Evolutionary conservation across 2,888 invertebrate species (phyloP).

Genomic region (Acrobasis suavella): DNA sequence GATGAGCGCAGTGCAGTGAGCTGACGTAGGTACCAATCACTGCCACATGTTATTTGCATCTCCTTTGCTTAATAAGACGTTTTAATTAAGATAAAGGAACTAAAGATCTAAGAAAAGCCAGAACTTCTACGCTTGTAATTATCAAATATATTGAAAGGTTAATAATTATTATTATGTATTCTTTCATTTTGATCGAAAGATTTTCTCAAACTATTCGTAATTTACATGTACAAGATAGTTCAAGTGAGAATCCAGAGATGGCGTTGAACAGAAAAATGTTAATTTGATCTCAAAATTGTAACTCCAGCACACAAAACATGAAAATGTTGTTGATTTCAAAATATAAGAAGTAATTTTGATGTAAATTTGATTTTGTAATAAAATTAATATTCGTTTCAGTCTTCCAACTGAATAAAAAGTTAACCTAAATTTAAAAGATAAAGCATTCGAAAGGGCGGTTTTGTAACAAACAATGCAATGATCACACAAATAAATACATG

Average conservation of each 20-base stretch:
- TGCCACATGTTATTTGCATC: slow-evolving; percentile 42
- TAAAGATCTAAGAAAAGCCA: too few relatives aligned
- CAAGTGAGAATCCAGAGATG: slow-evolving; percentile 13
- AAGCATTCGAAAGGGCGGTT: too few relatives aligned
- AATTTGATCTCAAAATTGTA: too few relatives aligned
- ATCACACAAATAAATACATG: neutral
- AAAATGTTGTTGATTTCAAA: too few relatives aligned
- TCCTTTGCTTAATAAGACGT: neutral
- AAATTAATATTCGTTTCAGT: too few relatives aligned
- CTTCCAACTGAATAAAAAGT: too few relatives aligned
- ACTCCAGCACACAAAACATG: too few relatives aligned
- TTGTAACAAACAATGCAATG: neutral
- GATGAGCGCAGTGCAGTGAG: slow-evolving; percentile 55
- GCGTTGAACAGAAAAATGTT: slow-evolving; percentile 14
- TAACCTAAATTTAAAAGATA: too few relatives aligned
- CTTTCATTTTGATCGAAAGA: neutral
- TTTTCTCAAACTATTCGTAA: neutral
- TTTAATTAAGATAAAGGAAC: neutral
- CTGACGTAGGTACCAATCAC: slow-evolving; percentile 48
- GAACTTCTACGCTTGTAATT: too few relatives aligned
- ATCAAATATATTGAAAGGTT: too few relatives aligned
- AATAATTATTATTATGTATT: neutral
- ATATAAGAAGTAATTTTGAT: too few relatives aligned
- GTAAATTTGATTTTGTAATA: too few relatives aligned
- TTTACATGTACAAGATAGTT: slow-evolving; percentile 11